Base-by-base conservation (phyloP, 92 coral and sea anemone genomes). In the Epizoanthus ramosus region DNA sequence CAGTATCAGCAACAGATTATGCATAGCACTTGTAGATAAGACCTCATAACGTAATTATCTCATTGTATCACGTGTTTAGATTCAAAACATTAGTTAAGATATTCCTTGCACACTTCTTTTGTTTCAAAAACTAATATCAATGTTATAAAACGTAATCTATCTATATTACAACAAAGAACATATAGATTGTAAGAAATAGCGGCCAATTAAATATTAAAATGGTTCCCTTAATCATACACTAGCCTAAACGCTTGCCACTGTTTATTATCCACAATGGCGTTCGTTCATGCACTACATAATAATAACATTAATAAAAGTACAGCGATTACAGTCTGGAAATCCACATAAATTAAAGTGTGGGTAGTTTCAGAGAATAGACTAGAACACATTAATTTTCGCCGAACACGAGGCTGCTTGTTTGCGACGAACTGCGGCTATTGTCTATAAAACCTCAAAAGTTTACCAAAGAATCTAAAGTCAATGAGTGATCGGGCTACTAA, bases 381-480 rank as follows among this genome's bases (percentile, higher is more conserved):
- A 53, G 59, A 14, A 22, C 6, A 21, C 23, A 0, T 28, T 28
- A 28, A 28, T 6, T 21, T 41, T 37, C 15, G 8, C 8, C 15
- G 39, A 22, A 19, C 54, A 41, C 19, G 58, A 23, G 43, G 47
- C 23, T 57, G 60, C 71, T 19, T 19, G 69, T 18, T 4, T 15
- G 41, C 14, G 43, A n/a, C 33, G 39, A 61, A 57, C 12, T 7
- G 56, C 21, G 63, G 37, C 43, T 41, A 43, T 19, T 61, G 58
- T 59, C 18, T 21, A 16, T 35, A 19, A 76, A 35, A 60, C 13
- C 52, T 15, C 10, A 52, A 39, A 77, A 60, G 69, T 39, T 74
- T 25, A 70, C 54, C 23, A 18, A 70, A 70, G 57, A 70, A 18
- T 41, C 33, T 18, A 45, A 75, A 56, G 65, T 75, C 68, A 57